These are phyloP conservation scores for Polyergus mexicanus DNA, from an alignment of 1,140 invertebrate genomes.

Conservation along the genomic window DNA sequence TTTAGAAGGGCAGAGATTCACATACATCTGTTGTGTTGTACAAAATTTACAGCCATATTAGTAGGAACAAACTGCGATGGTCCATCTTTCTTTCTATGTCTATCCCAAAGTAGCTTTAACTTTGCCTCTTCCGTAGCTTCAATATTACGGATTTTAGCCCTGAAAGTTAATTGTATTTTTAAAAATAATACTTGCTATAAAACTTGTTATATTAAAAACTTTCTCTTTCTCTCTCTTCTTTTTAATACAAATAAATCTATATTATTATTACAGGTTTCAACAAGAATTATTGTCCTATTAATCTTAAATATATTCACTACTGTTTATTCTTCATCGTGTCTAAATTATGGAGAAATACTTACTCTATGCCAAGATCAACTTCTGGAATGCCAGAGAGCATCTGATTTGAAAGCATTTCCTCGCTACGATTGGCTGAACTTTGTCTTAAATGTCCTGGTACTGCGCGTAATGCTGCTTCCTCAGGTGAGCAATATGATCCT, in stretches of 20 bases:
- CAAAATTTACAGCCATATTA: slow-evolving; percentile 99
- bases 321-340: not conserved
- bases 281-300: not conserved
- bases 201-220: not conserved
- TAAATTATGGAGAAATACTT: slow-evolving; percentile 77
- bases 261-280: not conserved
- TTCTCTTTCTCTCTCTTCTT: too few species aligned
- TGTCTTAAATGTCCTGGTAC: slow-evolving; percentile 95
- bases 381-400: slow-evolving; percentile 99
- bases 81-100: slow-evolving; percentile 96
- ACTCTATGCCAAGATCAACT: slow-evolving; percentile 99
- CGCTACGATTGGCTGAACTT: slow-evolving; percentile 93
- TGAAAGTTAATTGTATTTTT: slow-evolving; percentile 81
- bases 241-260: slow-evolving; percentile 6
- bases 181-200: slow-evolving; percentile 11
- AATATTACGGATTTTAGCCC: slow-evolving; percentile 98
- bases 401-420: slow-evolving; percentile 99
- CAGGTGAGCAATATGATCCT: slow-evolving; percentile 92
- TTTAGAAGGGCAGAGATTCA: slow-evolving; percentile 65
- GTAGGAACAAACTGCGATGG: slow-evolving; percentile 98
- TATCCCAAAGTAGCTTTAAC: slow-evolving; percentile 95
- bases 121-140: slow-evolving; percentile 99
- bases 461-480: slow-evolving; percentile 94
- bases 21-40: slow-evolving; percentile 97
- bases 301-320: not conserved